Base-by-base conservation (phyloP, 2,113 vertebrate genomes). In the Andinoacara biseriatus region DNA sequence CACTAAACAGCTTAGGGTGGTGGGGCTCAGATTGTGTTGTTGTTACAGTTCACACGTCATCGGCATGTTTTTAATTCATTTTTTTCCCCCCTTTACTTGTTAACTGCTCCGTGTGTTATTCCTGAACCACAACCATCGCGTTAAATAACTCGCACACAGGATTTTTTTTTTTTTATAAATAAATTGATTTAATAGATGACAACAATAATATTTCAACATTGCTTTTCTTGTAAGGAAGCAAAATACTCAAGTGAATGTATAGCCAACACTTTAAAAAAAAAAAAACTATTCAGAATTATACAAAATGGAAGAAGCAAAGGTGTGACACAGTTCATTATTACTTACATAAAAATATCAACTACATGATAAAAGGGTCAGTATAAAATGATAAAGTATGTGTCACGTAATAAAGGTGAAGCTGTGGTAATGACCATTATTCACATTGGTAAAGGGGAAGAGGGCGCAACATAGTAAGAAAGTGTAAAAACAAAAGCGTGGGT, bases 181-280 rank as follows among this genome's bases (percentile, higher is more conserved):
- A 95, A 94, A 94, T 89, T 92, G 91, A 93, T 95, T 95, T 94
- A 95, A 95, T 95, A 92, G 88, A 93, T 92, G 93, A 93, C 92
- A 90, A 93, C 90, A 93, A 92, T 93, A 92, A 91, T 87, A 90
- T 94, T 91, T 92, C 88, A 90, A 94, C 90, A 93, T 92, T 88
- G 87, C 89, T 93, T 92, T 93, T 94, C 91, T 89, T 89, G 91
- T 93, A 92, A 92, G 90, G 92, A 94, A 94, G 93, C 93, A 92
- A 91, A 91, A 93, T 92, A 87, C 88, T 92, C 88, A 86, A 89
- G 89, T 89, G 85, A 91, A 92, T 90, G 87, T 94, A 88, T 91
- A 91, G 89, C 91, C 89, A 92, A 93, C 88, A 92, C 87, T 93
- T 93, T 92, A 91, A 88, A 93, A 31, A 31, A n/a, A n/a, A 31